Evolutionary conservation across 2,113 vertebrate species (phyloP).

Genomic region (Pseudorhombus dupliciocellatus): DNA sequence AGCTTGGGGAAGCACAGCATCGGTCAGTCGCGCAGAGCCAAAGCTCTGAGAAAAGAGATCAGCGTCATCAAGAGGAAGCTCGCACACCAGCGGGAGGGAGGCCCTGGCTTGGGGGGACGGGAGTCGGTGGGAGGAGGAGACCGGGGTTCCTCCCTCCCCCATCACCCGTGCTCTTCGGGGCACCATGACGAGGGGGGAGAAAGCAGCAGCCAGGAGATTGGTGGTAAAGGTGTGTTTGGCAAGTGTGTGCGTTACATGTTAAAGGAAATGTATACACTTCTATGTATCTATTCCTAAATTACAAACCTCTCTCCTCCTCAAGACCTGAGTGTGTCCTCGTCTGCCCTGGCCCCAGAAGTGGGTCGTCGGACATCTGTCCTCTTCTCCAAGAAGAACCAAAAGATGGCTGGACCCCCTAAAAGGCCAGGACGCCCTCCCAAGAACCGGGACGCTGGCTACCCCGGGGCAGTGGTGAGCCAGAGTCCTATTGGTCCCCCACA

Average conservation of each 20-base stretch:
- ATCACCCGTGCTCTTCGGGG: constrained; percentile 79
- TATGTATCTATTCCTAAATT: constrained; percentile 7
- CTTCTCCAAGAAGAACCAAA: constrained; percentile 98
- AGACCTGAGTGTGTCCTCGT: constrained; percentile 90
- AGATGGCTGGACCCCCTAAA: constrained; percentile 93
- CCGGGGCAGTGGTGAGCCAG: constrained; percentile 84
- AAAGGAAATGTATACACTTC: background rate
- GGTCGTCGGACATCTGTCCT: constrained; percentile 97
- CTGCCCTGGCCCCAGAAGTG: constrained; percentile 92
- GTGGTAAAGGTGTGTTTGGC: constrained; percentile 78
- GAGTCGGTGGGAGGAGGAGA: constrained; percentile 73
- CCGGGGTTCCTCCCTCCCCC: constrained; percentile 69
- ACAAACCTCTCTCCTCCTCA: constrained; percentile 36
- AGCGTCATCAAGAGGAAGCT: constrained; percentile 93
- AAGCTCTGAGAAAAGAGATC: constrained; percentile 97
- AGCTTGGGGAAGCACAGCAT: constrained; percentile 92
- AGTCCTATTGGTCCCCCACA: constrained; percentile 93
- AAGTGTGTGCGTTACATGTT: background rate
- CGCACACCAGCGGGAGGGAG: constrained; percentile 88
- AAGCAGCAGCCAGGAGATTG: constrained; percentile 98
- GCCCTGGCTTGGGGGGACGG: constrained; percentile 80
- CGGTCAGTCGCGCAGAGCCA: constrained; percentile 91
- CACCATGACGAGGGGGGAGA: constrained; percentile 93
- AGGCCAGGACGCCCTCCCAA: constrained; percentile 96
- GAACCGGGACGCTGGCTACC: constrained; percentile 89